Evolutionary conservation across 1,140 invertebrate genomes (phyloP).

Genomic region (Drosophila mauritiana): DNA sequence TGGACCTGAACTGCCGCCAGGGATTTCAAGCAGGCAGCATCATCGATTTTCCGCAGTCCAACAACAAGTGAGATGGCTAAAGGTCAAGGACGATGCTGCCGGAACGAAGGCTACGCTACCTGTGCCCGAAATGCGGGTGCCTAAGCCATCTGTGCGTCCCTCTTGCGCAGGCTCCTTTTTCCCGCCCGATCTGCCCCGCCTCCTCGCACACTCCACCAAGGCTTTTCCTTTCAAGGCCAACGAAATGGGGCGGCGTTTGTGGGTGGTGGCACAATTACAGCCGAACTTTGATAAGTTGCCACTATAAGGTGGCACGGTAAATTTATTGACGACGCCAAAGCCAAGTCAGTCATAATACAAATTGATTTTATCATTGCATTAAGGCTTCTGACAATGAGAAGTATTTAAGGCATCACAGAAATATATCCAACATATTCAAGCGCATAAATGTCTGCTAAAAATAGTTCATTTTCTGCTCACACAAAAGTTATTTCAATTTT

Average conservation of each 20-base stretch:
- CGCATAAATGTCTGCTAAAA: no score
- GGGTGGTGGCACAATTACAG: constrained; percentile 8
- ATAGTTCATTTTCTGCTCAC: neutral
- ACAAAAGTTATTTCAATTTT: neutral
- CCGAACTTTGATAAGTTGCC: constrained; percentile 13
- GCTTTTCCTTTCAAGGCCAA: constrained; percentile 73
- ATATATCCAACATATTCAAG: neutral
- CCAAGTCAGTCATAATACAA: neutral
- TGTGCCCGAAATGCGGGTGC: constrained; percentile 44
- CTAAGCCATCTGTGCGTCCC: constrained; percentile 20
- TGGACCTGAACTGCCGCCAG: neutral
- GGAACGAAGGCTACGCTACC: constrained; percentile 37
- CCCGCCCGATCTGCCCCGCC: constrained; percentile 1
- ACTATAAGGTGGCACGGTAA: constrained; percentile 2
- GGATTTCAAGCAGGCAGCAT: constrained; percentile 2
- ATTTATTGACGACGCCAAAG: neutral
- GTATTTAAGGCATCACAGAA: no score
- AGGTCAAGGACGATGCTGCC: constrained; percentile 72
- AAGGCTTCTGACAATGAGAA: no score
- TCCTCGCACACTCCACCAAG: constrained; percentile 40
- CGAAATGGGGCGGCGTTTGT: constrained; percentile 37
- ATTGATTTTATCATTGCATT: neutral
- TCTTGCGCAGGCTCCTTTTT: constrained; percentile 44
- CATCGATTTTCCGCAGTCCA: constrained; percentile 65
- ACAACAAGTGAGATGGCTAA: constrained; percentile 65